A percentile compares a stretch with the other conserved stretches of the same genome.
These are phyloP conservation scores for Drosophila auraria DNA, from an alignment of 1,140 invertebrate species.

Conservation along the genomic window DNA sequence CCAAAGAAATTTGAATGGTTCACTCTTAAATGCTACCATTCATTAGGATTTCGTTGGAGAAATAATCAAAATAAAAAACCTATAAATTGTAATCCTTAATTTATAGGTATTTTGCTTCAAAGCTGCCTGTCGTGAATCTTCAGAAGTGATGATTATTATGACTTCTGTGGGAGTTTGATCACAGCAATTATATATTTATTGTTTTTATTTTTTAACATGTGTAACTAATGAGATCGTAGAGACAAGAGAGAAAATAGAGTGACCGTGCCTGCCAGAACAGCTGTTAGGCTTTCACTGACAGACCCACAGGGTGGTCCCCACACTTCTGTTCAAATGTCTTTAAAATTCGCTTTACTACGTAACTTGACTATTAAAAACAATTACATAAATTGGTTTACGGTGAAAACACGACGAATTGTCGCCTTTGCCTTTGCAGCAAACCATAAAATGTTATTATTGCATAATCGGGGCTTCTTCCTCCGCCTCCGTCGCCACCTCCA, in stretches of 20 bases:
- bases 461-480: slow-evolving; percentile 18
- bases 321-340: background rate
- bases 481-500: background rate
- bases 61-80: background rate
- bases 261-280: too few relatives aligned
- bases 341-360: background rate
- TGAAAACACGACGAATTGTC: slow-evolving; percentile 49
- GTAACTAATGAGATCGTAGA: too few relatives aligned
- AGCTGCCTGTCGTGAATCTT: background rate
- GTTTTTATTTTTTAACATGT: too few relatives aligned
- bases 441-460: slow-evolving; percentile 44
- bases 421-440: slow-evolving; percentile 6
- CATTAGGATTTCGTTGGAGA: background rate
- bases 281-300: too few relatives aligned
- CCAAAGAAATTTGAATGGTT: slow-evolving; percentile 16
- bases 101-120: background rate
- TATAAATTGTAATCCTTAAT: background rate
- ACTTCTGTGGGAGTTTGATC: too few relatives aligned
- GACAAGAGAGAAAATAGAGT: too few relatives aligned
- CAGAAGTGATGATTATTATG: too few relatives aligned
- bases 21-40: background rate
- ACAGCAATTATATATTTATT: too few relatives aligned
- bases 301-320: too few relatives aligned
- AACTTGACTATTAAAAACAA: slow-evolving; percentile 15
- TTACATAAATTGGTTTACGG: slow-evolving; percentile 39